Conservation (phyloP, 2,888 invertebrate species). For the Microplitis deprimator region DNA sequence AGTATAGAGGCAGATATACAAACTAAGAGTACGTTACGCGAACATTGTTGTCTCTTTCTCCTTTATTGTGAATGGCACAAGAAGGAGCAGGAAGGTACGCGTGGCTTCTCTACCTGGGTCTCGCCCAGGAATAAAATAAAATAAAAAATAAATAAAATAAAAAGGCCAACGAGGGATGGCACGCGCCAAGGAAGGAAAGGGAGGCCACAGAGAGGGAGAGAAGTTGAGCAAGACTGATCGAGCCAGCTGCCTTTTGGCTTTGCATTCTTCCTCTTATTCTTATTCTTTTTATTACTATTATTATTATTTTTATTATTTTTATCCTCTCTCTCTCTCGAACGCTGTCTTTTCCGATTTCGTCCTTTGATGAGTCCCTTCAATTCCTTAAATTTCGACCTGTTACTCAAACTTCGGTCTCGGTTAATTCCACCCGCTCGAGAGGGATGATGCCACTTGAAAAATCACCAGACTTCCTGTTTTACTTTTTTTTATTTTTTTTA, state of each 20-base stretch:
- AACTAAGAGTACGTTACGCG: slow-evolving; percentile 46
- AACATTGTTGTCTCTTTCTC: slow-evolving; percentile 38
- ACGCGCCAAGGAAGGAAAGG: slow-evolving; percentile 56
- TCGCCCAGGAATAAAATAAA: slow-evolving; percentile 38
- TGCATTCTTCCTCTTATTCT: slow-evolving; percentile 35
- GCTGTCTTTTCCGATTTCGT: not conserved
- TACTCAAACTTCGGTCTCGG: not conserved
- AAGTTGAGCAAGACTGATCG: slow-evolving; percentile 46
- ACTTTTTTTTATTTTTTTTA: too few relatives aligned
- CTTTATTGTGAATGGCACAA: slow-evolving; percentile 18
- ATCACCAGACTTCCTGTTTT: not conserved
- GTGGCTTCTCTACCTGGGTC: slow-evolving; percentile 31
- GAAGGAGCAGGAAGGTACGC: slow-evolving; percentile 19
- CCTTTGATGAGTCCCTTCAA: slow-evolving; percentile 3
- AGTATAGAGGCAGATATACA: slow-evolving; percentile 31
- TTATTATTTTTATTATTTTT: slow-evolving; percentile 19
- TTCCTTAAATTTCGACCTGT: slow-evolving; percentile 11
- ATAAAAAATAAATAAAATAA: slow-evolving; percentile 42
- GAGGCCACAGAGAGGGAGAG: slow-evolving; percentile 41
- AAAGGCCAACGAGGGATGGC: slow-evolving; percentile 50
- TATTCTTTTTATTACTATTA: slow-evolving; percentile 7
- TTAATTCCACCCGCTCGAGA: not conserved
- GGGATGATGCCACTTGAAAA: not conserved
- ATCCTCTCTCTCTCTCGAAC: slow-evolving; percentile 30
- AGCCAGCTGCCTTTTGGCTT: slow-evolving; percentile 43